phyloP scores from a whole-genome alignment of 2,113 vertebrate genomes.

The Capreolus pygargus region DNA sequence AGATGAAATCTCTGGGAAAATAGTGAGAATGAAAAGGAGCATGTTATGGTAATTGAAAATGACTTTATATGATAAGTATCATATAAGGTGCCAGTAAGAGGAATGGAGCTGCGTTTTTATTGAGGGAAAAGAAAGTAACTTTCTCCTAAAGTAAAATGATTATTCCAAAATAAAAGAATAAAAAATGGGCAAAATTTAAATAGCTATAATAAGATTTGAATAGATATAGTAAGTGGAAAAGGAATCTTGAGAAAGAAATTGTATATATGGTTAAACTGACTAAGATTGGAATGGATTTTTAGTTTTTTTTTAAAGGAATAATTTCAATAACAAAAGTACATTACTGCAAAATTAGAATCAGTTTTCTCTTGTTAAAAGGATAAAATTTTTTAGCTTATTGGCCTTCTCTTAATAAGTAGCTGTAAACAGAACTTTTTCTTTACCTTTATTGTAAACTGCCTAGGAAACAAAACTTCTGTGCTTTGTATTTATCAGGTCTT shows the following conservation, averaged over 20 bases:
- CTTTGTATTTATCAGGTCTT: neutral
- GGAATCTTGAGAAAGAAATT: neutral
- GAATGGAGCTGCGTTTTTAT: neutral
- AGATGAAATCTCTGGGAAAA: neutral
- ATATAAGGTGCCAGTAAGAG: neutral
- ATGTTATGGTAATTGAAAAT: neutral
- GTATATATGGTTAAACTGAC: neutral
- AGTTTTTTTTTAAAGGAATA: neutral
- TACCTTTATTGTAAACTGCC: neutral
- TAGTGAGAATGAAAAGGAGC: neutral
- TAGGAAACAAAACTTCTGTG: neutral
- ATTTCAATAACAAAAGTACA: neutral
- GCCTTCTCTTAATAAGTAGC: neutral
- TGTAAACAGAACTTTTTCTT: neutral
- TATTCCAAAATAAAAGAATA: neutral
- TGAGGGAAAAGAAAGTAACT: neutral
- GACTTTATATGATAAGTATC: neutral
- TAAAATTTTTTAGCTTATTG: neutral
- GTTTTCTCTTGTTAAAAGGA: neutral
- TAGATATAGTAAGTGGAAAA: neutral
- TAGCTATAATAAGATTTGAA: neutral
- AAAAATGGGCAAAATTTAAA: neutral
- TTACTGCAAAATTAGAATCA: neutral
- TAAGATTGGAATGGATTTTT: neutral
- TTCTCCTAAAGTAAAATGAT: neutral